These are phyloP conservation scores for Plutella xylostella DNA, from an alignment of 2,888 invertebrate species.

Conservation along the genomic window DNA sequence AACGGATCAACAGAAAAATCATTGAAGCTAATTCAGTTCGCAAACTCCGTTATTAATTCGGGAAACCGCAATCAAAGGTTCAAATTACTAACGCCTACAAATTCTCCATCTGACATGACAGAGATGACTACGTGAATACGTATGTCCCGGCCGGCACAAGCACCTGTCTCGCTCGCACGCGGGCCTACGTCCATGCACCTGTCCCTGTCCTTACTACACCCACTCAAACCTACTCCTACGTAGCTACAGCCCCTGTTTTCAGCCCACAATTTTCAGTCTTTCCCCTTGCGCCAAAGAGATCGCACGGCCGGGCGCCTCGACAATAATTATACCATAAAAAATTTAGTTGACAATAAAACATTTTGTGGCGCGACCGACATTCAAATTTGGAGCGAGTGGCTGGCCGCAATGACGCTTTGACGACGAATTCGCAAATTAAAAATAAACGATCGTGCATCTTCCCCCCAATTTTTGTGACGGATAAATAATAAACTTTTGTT, in stretches of 20 bases:
- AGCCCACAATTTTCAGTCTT: slow-evolving; percentile 44
- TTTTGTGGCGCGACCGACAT: slow-evolving; percentile 13
- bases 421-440: no score
- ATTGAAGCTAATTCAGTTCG: no score
- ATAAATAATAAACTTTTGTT: no score
- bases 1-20: no score
- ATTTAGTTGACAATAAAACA: slow-evolving; percentile 18
- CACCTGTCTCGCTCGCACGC: neutral
- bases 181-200: slow-evolving; percentile 20
- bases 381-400: neutral
- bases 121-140: no score
- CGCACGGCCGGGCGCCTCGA: slow-evolving; percentile 21
- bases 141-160: slow-evolving; percentile 29
- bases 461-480: no score
- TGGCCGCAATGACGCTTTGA: slow-evolving; percentile 3
- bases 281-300: slow-evolving; percentile 30
- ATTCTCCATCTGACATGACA: slow-evolving; percentile 43
- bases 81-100: slow-evolving; percentile 56
- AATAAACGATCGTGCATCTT: no score
- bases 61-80: slow-evolving; percentile 47
- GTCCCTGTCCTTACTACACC: slow-evolving; percentile 38
- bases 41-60: no score
- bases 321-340: neutral
- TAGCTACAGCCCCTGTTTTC: slow-evolving; percentile 47
- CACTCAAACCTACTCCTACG: slow-evolving; percentile 40